A percentile compares a stretch with the other conserved stretches of the same genome.
These are phyloP conservation scores for Tamandua tetradactyla DNA, from an alignment of 2,797 vertebrate genomes.

Conservation along the genomic window DNA sequence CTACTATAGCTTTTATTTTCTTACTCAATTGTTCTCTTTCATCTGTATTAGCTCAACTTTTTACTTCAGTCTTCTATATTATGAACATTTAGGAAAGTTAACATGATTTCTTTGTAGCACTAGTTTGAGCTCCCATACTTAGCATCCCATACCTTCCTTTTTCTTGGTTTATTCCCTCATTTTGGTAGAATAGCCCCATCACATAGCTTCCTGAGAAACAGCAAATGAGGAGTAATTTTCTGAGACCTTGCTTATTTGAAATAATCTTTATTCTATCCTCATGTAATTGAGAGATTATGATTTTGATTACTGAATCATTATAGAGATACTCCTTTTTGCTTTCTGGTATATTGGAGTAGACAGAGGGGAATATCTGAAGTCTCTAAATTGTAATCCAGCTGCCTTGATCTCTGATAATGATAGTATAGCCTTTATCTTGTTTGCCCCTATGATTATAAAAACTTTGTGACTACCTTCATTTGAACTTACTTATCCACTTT, in stretches of 20 bases:
- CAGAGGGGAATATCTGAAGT: too few relatives aligned
- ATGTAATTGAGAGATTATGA: too few relatives aligned
- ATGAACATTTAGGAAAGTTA: background rate
- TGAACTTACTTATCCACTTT: too few relatives aligned
- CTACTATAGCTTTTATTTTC: conserved; percentile 11
- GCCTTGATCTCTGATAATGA: too few relatives aligned
- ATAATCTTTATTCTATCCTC: background rate
- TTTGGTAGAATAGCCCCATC: background rate
- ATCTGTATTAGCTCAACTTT: background rate
- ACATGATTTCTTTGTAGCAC: background rate
- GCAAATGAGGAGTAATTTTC: background rate
- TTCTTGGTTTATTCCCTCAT: background rate
- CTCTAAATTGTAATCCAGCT: too few relatives aligned
- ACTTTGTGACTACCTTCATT: too few relatives aligned
- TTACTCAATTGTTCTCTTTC: background rate
- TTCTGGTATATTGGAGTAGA: too few relatives aligned
- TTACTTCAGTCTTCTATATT: background rate
- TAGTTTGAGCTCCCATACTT: background rate
- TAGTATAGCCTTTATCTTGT: too few relatives aligned
- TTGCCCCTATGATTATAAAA: too few relatives aligned
- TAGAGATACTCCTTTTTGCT: too few relatives aligned
- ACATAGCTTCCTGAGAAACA: background rate
- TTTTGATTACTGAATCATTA: too few relatives aligned
- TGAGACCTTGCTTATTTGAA: background rate
- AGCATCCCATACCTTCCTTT: background rate